Evolutionary conservation across 2,797 vertebrate genomes (phyloP).

Genomic region (Xiphophorus birchmanni): DNA sequence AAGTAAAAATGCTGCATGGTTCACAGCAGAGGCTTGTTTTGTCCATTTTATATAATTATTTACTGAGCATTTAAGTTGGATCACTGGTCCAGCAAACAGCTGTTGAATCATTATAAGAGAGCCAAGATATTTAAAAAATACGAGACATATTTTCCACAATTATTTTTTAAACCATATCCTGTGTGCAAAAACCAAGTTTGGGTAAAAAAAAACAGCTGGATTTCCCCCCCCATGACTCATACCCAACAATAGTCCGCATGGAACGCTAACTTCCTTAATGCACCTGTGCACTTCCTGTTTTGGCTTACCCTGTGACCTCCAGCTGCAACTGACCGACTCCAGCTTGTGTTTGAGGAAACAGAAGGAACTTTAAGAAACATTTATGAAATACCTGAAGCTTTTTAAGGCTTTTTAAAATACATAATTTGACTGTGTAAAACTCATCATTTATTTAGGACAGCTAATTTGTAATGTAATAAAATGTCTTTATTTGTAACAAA

Average conservation of each 20-base stretch:
- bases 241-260: neutral
- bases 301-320: neutral
- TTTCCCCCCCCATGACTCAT: neutral
- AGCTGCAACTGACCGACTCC: neutral
- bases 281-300: neutral
- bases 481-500: too few species aligned
- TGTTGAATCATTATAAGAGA: too few species aligned
- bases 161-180: neutral
- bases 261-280: neutral
- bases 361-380: neutral
- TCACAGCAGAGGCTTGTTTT: too few species aligned
- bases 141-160: neutral
- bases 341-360: neutral
- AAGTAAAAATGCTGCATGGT: neutral
- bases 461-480: too few species aligned
- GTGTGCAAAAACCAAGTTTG: too few species aligned
- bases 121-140: neutral
- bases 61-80: too few species aligned
- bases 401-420: neutral
- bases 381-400: neutral
- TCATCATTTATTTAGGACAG: neutral
- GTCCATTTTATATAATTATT: too few species aligned
- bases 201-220: too few species aligned
- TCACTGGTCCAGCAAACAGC: too few species aligned
- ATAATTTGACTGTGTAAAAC: neutral